These are phyloP conservation scores for Megalops cyprinoides DNA, from an alignment of 2,797 vertebrate species.

Conservation along the genomic window DNA sequence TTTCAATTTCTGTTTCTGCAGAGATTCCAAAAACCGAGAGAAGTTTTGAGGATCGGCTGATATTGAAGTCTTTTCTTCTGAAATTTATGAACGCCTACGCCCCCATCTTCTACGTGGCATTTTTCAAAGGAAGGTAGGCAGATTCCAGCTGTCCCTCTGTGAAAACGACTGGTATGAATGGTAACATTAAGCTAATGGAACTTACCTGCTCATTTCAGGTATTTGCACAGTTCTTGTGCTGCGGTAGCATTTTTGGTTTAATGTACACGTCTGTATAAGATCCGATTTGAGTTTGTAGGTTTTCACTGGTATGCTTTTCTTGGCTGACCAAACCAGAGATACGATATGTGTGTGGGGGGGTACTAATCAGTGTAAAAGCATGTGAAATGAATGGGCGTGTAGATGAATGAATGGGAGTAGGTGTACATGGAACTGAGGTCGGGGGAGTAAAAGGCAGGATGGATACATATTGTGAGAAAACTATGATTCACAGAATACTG, in stretches of 20 bases:
- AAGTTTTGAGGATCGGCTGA: slow-evolving; percentile 90
- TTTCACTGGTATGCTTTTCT: background rate
- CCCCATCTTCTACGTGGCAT: slow-evolving; percentile 97
- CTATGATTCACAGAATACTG: background rate
- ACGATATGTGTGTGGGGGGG: too few species aligned
- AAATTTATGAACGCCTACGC: slow-evolving; percentile 99
- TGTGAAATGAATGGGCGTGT: background rate
- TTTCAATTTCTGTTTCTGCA: slow-evolving; percentile 56
- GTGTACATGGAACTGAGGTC: background rate
- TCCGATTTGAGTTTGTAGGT: background rate
- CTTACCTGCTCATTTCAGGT: background rate
- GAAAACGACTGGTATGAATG: background rate
- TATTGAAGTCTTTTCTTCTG: slow-evolving; percentile 92
- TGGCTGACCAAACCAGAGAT: too few species aligned
- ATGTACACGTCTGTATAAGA: background rate
- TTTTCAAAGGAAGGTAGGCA: slow-evolving; percentile 95
- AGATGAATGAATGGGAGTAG: background rate
- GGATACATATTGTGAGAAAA: background rate
- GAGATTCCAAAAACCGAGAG: slow-evolving; percentile 96
- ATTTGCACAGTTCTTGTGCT: background rate
- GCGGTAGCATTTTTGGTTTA: background rate
- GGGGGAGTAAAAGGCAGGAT: background rate
- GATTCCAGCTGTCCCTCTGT: background rate
- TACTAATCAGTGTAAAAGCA: background rate
- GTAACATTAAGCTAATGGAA: background rate